Evolutionary conservation across 2,797 vertebrate species (phyloP).

Genomic region (Neomorphus geoffroyi): DNA sequence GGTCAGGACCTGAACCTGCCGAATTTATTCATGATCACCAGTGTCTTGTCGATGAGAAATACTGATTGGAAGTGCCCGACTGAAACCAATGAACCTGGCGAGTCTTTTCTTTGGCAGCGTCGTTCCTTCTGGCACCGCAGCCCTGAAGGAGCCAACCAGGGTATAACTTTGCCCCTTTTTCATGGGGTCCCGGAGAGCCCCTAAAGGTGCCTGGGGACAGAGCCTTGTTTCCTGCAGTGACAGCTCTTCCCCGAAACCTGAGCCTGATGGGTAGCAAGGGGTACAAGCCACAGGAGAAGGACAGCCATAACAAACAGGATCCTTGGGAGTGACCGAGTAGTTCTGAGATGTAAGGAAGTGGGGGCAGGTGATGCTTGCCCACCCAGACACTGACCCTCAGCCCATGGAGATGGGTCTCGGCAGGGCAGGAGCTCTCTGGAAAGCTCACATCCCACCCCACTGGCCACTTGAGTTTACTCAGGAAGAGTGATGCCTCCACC

Average conservation of each 20-base stretch:
- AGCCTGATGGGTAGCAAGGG: background rate
- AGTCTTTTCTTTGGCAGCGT: background rate
- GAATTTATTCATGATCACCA: too few relatives aligned
- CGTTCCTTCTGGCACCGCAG: background rate
- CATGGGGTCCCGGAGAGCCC: background rate
- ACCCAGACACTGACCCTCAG: background rate
- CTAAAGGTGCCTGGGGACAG: background rate
- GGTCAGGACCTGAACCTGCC: background rate
- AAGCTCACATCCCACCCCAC: background rate
- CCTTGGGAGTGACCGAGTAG: fast-evolving
- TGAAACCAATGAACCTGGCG: background rate
- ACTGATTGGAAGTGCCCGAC: background rate
- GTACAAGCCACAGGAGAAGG: background rate
- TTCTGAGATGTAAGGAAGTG: background rate
- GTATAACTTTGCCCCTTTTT: background rate
- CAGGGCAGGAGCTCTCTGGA: background rate
- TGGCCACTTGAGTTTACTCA: background rate
- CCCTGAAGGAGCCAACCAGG: background rate
- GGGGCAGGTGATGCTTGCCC: background rate
- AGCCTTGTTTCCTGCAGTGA: background rate
- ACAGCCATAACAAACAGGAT: background rate
- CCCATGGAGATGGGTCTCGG: background rate
- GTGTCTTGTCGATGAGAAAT: background rate
- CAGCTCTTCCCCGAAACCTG: background rate
- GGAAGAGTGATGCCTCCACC: background rate